Base-by-base conservation (phyloP, 2,113 vertebrate species). In the Albula glossodonta region DNA sequence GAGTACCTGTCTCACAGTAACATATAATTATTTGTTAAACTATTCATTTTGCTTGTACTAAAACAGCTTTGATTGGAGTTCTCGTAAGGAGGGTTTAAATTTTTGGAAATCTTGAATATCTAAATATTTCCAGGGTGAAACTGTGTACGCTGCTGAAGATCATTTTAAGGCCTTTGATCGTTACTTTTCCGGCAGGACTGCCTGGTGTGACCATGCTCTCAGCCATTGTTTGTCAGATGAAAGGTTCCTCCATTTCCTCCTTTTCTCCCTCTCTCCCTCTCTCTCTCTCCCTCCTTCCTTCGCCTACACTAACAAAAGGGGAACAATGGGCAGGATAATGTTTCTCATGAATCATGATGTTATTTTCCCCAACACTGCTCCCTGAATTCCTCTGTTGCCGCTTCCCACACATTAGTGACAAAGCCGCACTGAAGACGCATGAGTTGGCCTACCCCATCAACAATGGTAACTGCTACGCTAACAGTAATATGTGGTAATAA, bases 261-360 rank as follows among this genome's bases (percentile, higher is more conserved):
- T 81, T n/a, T 48, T 22, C 41, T 80, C 70, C 66, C 48, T 88
- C 82, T 11, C 63, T 85, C 83, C 86, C 81, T 70, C 66, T 83
- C 78, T 74, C 87, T 84, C 82, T 84, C 81, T 82, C 17, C 66
- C 83, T 78, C 87, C 53, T 84, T 88, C 77, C 78, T 87, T 17
- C 25, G 4, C 78, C 78, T 86, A 15, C 50, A 87, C 88, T 89
- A 78, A 79, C 83, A 87, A 86, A 85, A 22, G 53, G 63, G 31
- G 87, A 92, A 91, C 91, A 90, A 91, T 89, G 84, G 89, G 63
- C 90, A 84, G 91, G 92, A 93, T 89, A 77, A 87, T 52, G 84
- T 84, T 83, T 83, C 78, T 84, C 31, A 81, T 90, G 84, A 92
- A 90, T 89, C 80, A 52, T 51, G 56, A 17, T 63, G n/a, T n/a